Conservation (phyloP, 2,113 vertebrate species). For the Murina feae region DNA sequence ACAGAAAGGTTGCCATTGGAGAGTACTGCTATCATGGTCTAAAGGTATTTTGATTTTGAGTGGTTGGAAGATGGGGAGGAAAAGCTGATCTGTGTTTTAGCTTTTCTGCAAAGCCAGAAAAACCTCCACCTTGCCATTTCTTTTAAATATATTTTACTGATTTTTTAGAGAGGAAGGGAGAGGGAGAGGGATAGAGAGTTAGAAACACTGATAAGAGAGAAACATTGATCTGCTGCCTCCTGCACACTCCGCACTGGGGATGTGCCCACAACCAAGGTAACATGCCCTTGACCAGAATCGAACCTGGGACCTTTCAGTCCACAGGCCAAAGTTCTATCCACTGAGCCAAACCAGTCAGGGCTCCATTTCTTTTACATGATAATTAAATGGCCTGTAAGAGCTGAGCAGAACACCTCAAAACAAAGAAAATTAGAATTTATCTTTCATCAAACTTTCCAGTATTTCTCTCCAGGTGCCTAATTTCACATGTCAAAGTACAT, state of each 20-base stretch:
- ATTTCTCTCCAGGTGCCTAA: constrained; percentile 31
- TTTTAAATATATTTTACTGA: too few relatives aligned
- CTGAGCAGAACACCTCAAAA: background rate
- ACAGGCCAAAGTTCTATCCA: too few relatives aligned
- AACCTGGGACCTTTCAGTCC: too few relatives aligned
- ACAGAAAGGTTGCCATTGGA: background rate
- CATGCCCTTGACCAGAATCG: too few relatives aligned
- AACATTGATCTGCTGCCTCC: too few relatives aligned
- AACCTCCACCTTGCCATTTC: background rate
- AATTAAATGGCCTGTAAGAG: constrained; percentile 11
- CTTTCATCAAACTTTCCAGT: constrained; percentile 13
- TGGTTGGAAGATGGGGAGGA: background rate
- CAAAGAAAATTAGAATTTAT: constrained; percentile 45
- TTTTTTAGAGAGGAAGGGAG: too few relatives aligned
- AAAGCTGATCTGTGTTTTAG: constrained; percentile 9
- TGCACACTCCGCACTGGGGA: too few relatives aligned
- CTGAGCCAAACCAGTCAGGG: too few relatives aligned
- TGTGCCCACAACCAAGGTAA: too few relatives aligned
- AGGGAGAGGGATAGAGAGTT: too few relatives aligned
- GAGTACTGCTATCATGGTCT: background rate
- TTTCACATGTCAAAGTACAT: background rate
- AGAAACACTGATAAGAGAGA: too few relatives aligned
- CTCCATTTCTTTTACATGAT: constrained; percentile 51
- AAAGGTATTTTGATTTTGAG: constrained; percentile 33
- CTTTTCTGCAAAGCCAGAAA: background rate